These are phyloP conservation scores for Opisthograptis luteolata DNA, from an alignment of 2,888 invertebrate species.

Conservation along the genomic window DNA sequence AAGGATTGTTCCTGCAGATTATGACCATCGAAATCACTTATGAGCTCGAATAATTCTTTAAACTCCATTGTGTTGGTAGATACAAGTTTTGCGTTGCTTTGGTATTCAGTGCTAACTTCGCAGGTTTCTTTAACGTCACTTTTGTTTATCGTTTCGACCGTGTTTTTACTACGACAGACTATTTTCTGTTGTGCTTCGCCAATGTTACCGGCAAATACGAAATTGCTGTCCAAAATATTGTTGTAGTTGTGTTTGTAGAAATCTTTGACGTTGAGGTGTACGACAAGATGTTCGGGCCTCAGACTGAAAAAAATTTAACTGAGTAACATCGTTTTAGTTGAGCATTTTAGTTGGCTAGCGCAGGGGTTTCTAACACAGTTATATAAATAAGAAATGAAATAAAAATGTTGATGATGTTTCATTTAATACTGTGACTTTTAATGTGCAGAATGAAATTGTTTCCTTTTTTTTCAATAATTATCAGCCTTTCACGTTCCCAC, in stretches of 20 bases:
- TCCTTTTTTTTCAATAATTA: too few species aligned
- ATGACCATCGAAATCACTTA: background rate
- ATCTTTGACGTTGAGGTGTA: background rate
- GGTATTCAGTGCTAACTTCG: background rate
- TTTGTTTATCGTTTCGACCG: background rate
- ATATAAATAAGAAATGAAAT: too few species aligned
- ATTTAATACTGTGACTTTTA: too few species aligned
- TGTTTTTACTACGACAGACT: background rate
- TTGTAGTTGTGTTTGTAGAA: conserved; percentile 3
- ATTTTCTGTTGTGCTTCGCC: background rate
- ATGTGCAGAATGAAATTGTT: too few species aligned
- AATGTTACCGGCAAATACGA: background rate
- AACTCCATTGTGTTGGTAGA: background rate
- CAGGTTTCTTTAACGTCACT: background rate
- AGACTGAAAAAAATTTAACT: too few species aligned
- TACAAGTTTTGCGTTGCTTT: background rate
- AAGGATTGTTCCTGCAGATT: background rate
- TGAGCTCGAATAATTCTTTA: background rate
- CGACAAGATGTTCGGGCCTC: background rate
- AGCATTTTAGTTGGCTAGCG: too few species aligned
- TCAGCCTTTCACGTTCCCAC: too few species aligned
- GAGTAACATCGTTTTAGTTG: too few species aligned
- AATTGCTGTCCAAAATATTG: background rate
- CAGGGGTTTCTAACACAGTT: too few species aligned
- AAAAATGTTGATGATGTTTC: too few species aligned